A percentile compares a stretch with the other conserved stretches of the same genome.
These are phyloP conservation scores for Antennarius striatus DNA, from an alignment of 2,113 vertebrate species.

Conservation along the genomic window DNA sequence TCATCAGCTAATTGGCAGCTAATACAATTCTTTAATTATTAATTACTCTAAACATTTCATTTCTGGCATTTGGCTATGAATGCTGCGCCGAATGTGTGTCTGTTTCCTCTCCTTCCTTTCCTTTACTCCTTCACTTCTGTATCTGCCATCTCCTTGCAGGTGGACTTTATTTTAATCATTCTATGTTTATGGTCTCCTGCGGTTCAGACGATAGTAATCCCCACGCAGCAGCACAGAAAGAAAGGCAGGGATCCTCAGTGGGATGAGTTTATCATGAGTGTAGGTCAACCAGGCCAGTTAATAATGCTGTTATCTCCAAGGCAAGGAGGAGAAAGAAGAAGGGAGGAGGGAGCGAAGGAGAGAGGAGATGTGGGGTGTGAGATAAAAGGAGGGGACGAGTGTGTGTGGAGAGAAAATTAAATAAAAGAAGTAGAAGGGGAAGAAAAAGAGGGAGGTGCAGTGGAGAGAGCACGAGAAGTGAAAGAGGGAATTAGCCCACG, in stretches of 20 bases:
- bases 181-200: constrained; percentile 49
- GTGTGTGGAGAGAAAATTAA: constrained; percentile 45
- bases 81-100: constrained; percentile 9
- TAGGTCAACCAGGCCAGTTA: constrained; percentile 77
- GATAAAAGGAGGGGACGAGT: constrained; percentile 20
- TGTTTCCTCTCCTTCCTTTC: constrained; percentile 17
- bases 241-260: constrained; percentile 63
- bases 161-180: constrained; percentile 53
- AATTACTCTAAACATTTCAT: constrained; percentile 64
- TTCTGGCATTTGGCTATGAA: constrained; percentile 51
- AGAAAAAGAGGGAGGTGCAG: constrained; percentile 24
- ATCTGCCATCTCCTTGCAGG: constrained; percentile 39
- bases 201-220: constrained; percentile 66
- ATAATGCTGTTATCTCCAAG: constrained; percentile 75
- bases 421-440: constrained; percentile 44
- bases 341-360: background rate
- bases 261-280: constrained; percentile 71
- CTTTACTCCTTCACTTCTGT: constrained; percentile 18
- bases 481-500: constrained; percentile 58
- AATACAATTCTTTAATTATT: constrained; percentile 71
- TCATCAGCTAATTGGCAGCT: constrained; percentile 71
- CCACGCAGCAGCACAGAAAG: constrained; percentile 37
- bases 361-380: background rate
- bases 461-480: constrained; percentile 41
- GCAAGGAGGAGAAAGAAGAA: constrained; percentile 35